phyloP scores from a whole-genome alignment of 2,797 vertebrate genomes.

The Falco berigora region DNA sequence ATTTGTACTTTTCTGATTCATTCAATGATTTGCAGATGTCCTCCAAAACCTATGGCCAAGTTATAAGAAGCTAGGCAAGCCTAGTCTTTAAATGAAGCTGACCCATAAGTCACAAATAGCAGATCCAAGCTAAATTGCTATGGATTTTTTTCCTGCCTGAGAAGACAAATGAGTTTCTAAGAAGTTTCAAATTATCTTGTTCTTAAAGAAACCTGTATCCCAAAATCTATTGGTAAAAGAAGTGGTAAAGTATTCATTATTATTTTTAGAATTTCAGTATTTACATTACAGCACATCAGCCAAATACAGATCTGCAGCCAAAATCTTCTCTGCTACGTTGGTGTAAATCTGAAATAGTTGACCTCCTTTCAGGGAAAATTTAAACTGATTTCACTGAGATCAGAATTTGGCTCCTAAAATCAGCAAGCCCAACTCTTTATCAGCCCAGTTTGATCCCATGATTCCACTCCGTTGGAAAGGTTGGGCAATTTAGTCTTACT shows the following conservation, averaged over 20 bases:
- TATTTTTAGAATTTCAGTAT: neutral
- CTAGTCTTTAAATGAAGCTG: conserved; percentile 32
- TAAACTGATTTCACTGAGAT: neutral
- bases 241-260: conserved; percentile 1
- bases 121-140: neutral
- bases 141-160: neutral
- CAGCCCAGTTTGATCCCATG: neutral
- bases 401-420: neutral
- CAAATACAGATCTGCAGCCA: neutral
- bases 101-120: neutral
- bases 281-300: neutral
- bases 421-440: neutral
- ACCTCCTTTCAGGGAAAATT: neutral
- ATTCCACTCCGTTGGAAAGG: neutral
- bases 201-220: neutral
- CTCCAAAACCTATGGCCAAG: conserved; percentile 65
- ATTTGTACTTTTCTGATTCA: conserved; percentile 72
- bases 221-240: neutral
- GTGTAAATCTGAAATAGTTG: neutral
- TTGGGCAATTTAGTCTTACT: neutral
- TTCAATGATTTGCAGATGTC: conserved; percentile 81
- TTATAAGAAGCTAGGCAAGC: conserved; percentile 28
- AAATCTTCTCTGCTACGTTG: neutral
- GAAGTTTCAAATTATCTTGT: conserved; percentile 32
- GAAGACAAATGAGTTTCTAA: neutral